Conservation (phyloP, 2,797 vertebrate genomes). For the Aphelocoma californica region DNA sequence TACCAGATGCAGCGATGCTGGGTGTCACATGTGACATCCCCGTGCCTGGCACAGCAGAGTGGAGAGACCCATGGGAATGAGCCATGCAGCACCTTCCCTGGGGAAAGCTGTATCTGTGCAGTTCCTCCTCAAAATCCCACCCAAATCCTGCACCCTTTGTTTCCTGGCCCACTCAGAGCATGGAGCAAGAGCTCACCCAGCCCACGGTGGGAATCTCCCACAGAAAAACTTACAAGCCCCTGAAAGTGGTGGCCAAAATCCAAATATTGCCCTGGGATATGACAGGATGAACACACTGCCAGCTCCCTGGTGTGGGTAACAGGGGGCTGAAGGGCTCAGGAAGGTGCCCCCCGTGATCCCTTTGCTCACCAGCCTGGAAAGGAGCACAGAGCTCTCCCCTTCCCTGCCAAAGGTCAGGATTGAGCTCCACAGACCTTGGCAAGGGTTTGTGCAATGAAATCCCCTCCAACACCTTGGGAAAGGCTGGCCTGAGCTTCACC, state of each 20-base stretch:
- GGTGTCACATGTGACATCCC: fast-evolving
- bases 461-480: not conserved
- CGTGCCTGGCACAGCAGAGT: fast-evolving
- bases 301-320: not conserved
- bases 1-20: not conserved
- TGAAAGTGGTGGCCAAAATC: not conserved
- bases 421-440: not conserved
- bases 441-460: not conserved
- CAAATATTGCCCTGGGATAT: not conserved
- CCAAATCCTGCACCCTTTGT: not conserved
- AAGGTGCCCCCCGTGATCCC: not conserved
- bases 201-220: not conserved
- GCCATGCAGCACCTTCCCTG: not conserved
- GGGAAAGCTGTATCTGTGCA: not conserved
- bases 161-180: fast-evolving
- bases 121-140: not conserved
- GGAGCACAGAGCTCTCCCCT: not conserved
- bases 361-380: not conserved
- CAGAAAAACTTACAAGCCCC: not conserved
- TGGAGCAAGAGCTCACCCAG: not conserved
- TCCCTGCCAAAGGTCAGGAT: not conserved
- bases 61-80: fast-evolving
- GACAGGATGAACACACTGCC: not conserved
- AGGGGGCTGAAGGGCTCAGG: fast-evolving
- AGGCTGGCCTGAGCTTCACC: not conserved